These are phyloP conservation scores for Cranoglanis bouderius DNA, from an alignment of 2,113 vertebrate species.

Conservation along the genomic window DNA sequence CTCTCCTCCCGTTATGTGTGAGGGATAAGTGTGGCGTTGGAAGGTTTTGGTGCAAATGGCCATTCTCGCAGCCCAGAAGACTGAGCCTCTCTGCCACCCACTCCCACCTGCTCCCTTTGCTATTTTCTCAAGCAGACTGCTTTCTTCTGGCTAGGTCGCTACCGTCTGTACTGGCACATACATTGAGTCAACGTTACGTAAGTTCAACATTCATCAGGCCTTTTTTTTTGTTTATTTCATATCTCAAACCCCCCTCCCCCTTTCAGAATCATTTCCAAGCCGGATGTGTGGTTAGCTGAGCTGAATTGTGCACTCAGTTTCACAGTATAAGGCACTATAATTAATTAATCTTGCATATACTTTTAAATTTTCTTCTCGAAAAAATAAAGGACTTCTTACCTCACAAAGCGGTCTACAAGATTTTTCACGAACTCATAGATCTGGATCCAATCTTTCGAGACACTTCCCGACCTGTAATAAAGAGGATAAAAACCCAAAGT, in stretches of 20 bases:
- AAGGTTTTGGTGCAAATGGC: constrained; percentile 78
- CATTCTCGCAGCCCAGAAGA: constrained; percentile 83
- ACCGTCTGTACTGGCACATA: constrained; percentile 79
- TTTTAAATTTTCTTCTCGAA: not conserved
- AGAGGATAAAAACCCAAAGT: constrained; percentile 34
- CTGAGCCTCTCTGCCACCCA: constrained; percentile 79
- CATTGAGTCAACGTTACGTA: constrained; percentile 73
- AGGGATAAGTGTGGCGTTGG: constrained; percentile 70
- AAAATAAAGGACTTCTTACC: constrained; percentile 67
- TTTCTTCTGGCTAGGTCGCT: constrained; percentile 76
- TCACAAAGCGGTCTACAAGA: constrained; percentile 90
- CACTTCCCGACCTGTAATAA: constrained; percentile 85
- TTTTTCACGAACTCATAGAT: constrained; percentile 89
- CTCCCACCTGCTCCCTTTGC: constrained; percentile 82
- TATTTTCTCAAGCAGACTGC: constrained; percentile 80
- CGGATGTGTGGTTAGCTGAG: constrained; percentile 45
- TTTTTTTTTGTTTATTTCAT: constrained; percentile 41
- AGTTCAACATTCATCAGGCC: constrained; percentile 61
- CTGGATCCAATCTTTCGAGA: constrained; percentile 81
- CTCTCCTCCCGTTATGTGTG: constrained; percentile 59
- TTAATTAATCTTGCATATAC: not conserved
- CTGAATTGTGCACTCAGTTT: constrained; percentile 4
- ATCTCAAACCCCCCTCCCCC: not conserved
- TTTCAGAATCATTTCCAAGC: constrained; percentile 33
- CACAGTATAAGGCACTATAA: not conserved